Base-by-base conservation (phyloP, 2,797 vertebrate genomes). In the Eulemur coronatus region DNA sequence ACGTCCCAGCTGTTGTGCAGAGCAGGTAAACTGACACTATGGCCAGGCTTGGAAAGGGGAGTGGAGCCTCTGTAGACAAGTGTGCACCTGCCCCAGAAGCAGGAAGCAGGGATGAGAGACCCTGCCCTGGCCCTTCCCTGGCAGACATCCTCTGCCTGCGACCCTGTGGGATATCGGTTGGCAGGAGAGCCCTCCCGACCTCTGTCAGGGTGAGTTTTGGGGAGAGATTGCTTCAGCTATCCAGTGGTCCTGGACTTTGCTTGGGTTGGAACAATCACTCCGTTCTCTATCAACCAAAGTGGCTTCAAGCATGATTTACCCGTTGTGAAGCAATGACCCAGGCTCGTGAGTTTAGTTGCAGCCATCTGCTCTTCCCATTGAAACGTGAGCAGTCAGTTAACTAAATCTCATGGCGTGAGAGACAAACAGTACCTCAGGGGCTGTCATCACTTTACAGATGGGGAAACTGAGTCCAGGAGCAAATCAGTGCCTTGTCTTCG, bases 41-140 rank as follows among this genome's bases (percentile, higher is more conserved):
- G 35, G 43, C 28, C 35, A 2, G 11, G 4, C 8, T 5, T 46
- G 33, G 5, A 6, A 61, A 50, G 2, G 4, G 87, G 61, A 59
- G n/a, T 24, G 22, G 9, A 55, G 22, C 0, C 48, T 43, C 18
- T 46, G 0, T 20, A n/a, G 50, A 26, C 0, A 0, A 50, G 67
- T 2, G 1, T 4, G 1, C 14, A 13, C 22, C 38, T 96, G 46
- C 20, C 30, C 5, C 41, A 52, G 38, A 38, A 69, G 15, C 0
- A 10, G 28, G 52, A 43, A 69, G 46, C 20, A n/a, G n/a, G 4
- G 11, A 22, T 13, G 46, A 70, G 24, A 41, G 4, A 22, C 5
- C 13, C 2, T 0, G 2, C 2, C 30, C 20, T 38, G 38, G 10
- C 10, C 70, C n/a, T 20, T 63, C 50, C 9, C 33, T 35, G 73